phyloP scores from a whole-genome alignment of 2,797 vertebrate species.

The Coregonus ussuriensis region DNA sequence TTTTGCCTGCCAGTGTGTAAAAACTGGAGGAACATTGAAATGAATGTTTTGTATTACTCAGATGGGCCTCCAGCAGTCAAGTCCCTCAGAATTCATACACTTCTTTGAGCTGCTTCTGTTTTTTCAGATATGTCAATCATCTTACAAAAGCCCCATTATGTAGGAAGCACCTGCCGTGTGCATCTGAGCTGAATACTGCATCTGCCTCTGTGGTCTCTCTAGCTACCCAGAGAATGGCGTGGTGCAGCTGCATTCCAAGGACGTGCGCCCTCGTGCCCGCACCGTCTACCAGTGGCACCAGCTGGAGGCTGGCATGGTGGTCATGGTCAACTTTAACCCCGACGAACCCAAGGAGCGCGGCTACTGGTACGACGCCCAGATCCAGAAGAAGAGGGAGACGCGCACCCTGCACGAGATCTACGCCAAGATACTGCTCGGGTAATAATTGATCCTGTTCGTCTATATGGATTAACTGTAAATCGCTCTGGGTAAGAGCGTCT shows the following conservation, averaged over 20 bases:
- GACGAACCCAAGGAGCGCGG: slow-evolving; percentile 92
- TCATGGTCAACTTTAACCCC: slow-evolving; percentile 96
- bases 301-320: slow-evolving; percentile 86
- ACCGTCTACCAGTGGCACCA: slow-evolving; percentile 91
- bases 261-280: slow-evolving; percentile 88
- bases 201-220: slow-evolving; percentile 8
- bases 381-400: slow-evolving; percentile 87
- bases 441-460: slow-evolving; percentile 32
- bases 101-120: not conserved
- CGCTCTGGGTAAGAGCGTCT: too few relatives aligned
- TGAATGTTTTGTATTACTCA: slow-evolving; percentile 4
- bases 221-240: slow-evolving; percentile 95
- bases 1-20: slow-evolving; percentile 5
- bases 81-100: slow-evolving; percentile 24
- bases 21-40: slow-evolving; percentile 27
- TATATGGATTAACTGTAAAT: too few relatives aligned
- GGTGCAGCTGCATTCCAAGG: slow-evolving; percentile 79
- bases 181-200: slow-evolving; percentile 24
- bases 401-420: slow-evolving; percentile 84
- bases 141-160: not conserved
- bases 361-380: slow-evolving; percentile 96
- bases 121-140: not conserved
- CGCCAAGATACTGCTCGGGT: slow-evolving; percentile 90
- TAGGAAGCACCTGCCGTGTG: slow-evolving; percentile 36
- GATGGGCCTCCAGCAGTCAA: not conserved